Evolutionary conservation across 1,140 invertebrate species (phyloP), one percentile per base, ranked within the genome.

Genomic region (Papilio polyxenes): DNA sequence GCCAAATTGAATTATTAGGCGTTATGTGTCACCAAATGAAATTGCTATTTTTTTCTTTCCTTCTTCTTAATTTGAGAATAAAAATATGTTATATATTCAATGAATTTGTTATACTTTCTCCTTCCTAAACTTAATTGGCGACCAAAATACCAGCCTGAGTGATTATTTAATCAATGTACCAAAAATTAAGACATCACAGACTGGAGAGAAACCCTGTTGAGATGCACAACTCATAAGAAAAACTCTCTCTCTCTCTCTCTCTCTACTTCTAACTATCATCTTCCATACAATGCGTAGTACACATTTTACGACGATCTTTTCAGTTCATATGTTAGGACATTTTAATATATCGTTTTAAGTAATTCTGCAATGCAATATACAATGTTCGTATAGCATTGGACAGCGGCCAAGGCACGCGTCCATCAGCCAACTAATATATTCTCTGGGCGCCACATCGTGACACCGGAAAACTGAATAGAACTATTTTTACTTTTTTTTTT

Each of bases 41-140:
- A 77, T 77, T 53, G 75, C 75, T 53, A 77, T 77, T 77, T 77
- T 77, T 37, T 72, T 40, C 65, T 72, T 40, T 72, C 65, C 13
- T 37, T 72, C 3, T 40, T 31, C 65, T 37, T 37, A 72, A 72
- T 72, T 72, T 72, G 65, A 4, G 1, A 37, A 72, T 72, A 72
- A 37, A 72, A 72, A 72, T 72, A 72, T 65, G 23, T 31, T 31
- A 31, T 31, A 31, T 31, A 65, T 65, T 65, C 23, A 31, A 31
- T 65, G 23, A 65, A 37, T 65, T 65, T 65, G 10, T 65, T 31
- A 11, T 65, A 8, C 10, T 11, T 3, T 9, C 20, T 37, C 62
- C 5, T 37, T 10, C 3, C 23, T 65, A 13, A 23, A 31, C 20
- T 5, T 37, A 37, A 37, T 69, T 37, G 65, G 6, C 23, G 31